These are phyloP conservation scores for Pangasius djambal DNA, from an alignment of 2,797 vertebrate species.

Conservation along the genomic window DNA sequence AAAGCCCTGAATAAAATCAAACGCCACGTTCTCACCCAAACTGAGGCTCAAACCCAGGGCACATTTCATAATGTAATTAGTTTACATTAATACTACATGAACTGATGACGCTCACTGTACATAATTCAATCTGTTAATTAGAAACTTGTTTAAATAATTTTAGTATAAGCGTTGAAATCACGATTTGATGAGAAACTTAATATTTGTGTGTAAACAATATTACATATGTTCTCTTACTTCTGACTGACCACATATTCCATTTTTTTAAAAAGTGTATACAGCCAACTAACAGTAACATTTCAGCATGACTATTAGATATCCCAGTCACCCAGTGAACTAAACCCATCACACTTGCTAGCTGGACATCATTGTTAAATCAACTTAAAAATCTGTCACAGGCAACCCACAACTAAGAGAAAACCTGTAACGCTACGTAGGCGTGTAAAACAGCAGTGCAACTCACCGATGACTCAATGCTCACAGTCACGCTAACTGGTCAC, in stretches of 20 bases:
- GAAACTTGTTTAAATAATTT: background rate
- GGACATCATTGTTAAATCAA: background rate
- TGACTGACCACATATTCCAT: background rate
- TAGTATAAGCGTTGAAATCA: background rate
- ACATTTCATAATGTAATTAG: background rate
- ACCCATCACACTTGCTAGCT: background rate
- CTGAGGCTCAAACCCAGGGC: background rate
- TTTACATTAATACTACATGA: background rate
- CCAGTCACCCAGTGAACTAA: background rate
- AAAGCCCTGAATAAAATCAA: background rate
- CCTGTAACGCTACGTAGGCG: background rate
- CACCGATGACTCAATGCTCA: background rate
- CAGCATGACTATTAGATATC: background rate
- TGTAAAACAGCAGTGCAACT: background rate
- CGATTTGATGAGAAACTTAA: background rate
- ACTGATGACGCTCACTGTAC: background rate
- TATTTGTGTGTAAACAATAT: background rate
- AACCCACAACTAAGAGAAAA: background rate
- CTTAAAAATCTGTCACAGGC: background rate
- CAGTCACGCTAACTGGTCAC: background rate
- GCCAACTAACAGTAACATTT: background rate
- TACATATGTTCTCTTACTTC: background rate
- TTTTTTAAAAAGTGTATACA: background rate
- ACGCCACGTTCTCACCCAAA: background rate
- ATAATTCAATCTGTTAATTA: background rate